Evolutionary conservation across 1,140 invertebrate species (phyloP).

Genomic region (Bilobella aurantiaca): DNA sequence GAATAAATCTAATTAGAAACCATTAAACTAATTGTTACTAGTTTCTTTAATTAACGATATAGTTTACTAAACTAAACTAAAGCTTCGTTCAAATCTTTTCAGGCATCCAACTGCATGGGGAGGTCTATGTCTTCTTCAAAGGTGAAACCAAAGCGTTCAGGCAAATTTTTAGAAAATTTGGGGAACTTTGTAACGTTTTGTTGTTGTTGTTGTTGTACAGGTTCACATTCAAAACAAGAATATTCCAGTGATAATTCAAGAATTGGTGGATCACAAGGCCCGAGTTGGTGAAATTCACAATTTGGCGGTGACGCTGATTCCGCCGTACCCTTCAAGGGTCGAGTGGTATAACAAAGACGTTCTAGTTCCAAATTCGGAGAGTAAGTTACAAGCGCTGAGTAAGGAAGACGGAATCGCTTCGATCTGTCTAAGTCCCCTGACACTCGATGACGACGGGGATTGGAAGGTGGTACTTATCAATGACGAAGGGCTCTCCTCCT

Average conservation of each 20-base stretch:
- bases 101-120: constrained; percentile 74
- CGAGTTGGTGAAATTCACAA: constrained; percentile 23
- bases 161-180: not conserved
- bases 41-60: not conserved
- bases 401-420: constrained; percentile 5
- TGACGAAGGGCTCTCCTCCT: not conserved
- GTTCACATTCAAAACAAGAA: constrained; percentile 12
- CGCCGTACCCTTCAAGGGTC: constrained; percentile 5
- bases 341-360: constrained; percentile 20
- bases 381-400: not conserved
- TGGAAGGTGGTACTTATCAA: constrained; percentile 60
- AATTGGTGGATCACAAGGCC: constrained; percentile 24
- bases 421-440: constrained; percentile 49
- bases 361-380: not conserved
- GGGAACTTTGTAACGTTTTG: not conserved
- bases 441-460: constrained; percentile 69
- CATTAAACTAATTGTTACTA: not conserved
- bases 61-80: too few species aligned
- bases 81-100: too few species aligned
- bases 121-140: constrained; percentile 61
- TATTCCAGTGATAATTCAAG: constrained; percentile 16
- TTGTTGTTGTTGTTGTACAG: not conserved
- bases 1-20: not conserved
- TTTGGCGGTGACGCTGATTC: constrained; percentile 5
- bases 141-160: not conserved